These are phyloP conservation scores for Ibidorhyncha struthersii DNA, from an alignment of 2,113 vertebrate species.

Conservation along the genomic window DNA sequence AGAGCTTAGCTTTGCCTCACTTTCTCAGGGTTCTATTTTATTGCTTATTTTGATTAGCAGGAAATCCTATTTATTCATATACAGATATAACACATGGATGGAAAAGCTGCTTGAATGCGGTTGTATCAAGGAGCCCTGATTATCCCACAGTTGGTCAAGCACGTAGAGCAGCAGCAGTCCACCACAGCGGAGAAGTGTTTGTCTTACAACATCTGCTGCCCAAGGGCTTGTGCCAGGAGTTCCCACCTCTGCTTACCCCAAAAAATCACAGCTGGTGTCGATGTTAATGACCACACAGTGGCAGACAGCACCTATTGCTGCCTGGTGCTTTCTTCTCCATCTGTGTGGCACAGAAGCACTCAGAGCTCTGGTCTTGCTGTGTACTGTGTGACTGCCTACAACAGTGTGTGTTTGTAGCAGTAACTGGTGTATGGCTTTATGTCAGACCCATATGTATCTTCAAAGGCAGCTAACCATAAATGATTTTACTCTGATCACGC, in stretches of 20 bases:
- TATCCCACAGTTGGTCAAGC: neutral
- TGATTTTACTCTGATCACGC: neutral
- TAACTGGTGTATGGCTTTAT: neutral
- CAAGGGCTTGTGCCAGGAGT: neutral
- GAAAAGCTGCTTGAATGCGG: neutral
- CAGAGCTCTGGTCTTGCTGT: neutral
- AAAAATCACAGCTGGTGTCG: accelerated
- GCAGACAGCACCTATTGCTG: neutral
- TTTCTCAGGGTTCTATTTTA: neutral
- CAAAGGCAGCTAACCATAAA: neutral
- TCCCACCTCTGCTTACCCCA: neutral
- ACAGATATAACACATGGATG: neutral
- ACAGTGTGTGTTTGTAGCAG: neutral
- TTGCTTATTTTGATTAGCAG: neutral
- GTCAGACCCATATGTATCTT: neutral
- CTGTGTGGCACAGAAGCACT: neutral
- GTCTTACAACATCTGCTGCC: neutral
- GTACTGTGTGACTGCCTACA: neutral
- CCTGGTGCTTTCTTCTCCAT: neutral
- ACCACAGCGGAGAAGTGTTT: neutral
- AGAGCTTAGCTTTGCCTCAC: neutral
- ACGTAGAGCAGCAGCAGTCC: neutral
- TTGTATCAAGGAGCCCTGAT: neutral
- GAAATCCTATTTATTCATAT: neutral
- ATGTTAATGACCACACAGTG: neutral